phyloP scores from a whole-genome alignment of 2,797 vertebrate species.

The Danio albolineatus region DNA sequence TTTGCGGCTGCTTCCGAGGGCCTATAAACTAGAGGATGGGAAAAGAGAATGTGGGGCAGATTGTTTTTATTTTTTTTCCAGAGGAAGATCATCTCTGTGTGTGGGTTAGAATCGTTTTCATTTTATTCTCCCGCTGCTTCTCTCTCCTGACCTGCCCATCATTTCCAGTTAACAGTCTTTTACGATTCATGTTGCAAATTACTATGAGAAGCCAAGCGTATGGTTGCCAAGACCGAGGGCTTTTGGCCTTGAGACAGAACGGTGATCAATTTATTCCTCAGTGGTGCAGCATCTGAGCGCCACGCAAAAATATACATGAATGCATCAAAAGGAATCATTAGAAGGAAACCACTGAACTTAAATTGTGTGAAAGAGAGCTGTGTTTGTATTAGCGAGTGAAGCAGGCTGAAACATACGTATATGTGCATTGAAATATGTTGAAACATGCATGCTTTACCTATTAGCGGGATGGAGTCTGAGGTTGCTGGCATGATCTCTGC shows the following conservation, averaged over 20 bases:
- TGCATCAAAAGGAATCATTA: not conserved
- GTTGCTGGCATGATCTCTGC: constrained; percentile 86
- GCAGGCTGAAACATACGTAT: not conserved
- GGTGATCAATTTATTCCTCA: constrained; percentile 37
- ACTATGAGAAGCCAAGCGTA: constrained; percentile 67
- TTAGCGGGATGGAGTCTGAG: constrained; percentile 83
- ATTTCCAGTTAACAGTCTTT: constrained; percentile 59
- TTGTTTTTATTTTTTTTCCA: not conserved
- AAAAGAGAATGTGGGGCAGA: constrained; percentile 19
- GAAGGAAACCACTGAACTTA: too few relatives aligned
- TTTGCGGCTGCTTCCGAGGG: constrained; percentile 52
- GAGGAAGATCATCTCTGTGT: constrained; percentile 20
- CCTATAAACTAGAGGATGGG: constrained; percentile 41
- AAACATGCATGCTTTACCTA: constrained; percentile 66
- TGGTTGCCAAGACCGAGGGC: constrained; percentile 55
- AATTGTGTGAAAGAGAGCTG: not conserved
- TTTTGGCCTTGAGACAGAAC: constrained; percentile 40
- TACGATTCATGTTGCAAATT: constrained; percentile 70
- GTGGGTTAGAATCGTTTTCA: constrained; percentile 56
- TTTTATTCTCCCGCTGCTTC: constrained; percentile 22
- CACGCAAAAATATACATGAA: not conserved
- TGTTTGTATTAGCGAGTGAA: not conserved
- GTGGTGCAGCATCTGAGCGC: constrained; percentile 10
- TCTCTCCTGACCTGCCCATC: constrained; percentile 55
- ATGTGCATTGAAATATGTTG: not conserved